Conservation (phyloP, 2,113 vertebrate species). For the Sander lucioperca region DNA sequence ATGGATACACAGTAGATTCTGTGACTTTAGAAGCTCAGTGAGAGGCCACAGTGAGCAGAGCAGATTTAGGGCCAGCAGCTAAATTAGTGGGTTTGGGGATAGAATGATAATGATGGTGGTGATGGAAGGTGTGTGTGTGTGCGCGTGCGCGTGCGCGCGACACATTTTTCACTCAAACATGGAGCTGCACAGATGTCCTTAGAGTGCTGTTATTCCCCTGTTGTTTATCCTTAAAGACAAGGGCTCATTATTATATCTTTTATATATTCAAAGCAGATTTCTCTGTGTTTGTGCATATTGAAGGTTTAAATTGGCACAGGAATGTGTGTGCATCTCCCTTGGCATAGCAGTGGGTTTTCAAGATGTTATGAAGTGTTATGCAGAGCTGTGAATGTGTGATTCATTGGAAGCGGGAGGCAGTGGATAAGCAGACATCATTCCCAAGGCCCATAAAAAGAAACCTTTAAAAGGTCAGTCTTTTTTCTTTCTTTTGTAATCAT, state of each 20-base stretch:
- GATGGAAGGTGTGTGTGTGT: conserved; percentile 37
- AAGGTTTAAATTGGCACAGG: conserved; percentile 61
- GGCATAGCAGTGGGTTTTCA: conserved; percentile 72
- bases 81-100: conserved; percentile 42
- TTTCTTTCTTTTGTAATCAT: conserved; percentile 5
- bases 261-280: conserved; percentile 39
- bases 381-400: conserved; percentile 78
- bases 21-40: conserved; percentile 17
- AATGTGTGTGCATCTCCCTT: conserved; percentile 55
- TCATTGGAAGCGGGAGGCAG: conserved; percentile 69
- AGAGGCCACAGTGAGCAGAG: conserved; percentile 35
- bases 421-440: conserved; percentile 62
- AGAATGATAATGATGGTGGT: conserved; percentile 33
- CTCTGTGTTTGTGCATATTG: conserved; percentile 62
- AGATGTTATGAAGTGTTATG: conserved; percentile 72
- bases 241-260: conserved; percentile 34
- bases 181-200: conserved; percentile 35
- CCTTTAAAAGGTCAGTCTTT: conserved; percentile 48
- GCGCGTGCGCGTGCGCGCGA: background rate
- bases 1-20: conserved; percentile 13
- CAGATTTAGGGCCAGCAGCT: conserved; percentile 61
- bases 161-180: conserved; percentile 3
- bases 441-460: conserved; percentile 52
- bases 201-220: conserved; percentile 10
- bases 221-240: conserved; percentile 18